A percentile compares a stretch with the other conserved stretches of the same genome.
These are phyloP conservation scores for Corella eumyota DNA, from an alignment of 23 tunicate genomes.

Conservation along the genomic window DNA sequence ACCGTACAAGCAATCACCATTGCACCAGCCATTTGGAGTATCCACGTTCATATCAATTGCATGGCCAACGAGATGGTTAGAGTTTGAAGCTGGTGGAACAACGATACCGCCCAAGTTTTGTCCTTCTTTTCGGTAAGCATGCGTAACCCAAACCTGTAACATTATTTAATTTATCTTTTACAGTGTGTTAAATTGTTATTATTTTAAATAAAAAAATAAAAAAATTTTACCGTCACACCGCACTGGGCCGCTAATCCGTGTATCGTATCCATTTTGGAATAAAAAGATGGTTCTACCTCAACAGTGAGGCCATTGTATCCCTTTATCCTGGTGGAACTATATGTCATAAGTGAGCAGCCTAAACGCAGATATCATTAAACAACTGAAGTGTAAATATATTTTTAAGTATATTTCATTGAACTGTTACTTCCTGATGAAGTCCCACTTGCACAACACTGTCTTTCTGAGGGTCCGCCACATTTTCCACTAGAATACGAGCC, in stretches of 20 bases:
- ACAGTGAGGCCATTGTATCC: constrained; percentile 74
- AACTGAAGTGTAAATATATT: too few species aligned
- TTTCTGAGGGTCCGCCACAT: constrained; percentile 62
- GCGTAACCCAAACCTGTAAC: constrained; percentile 67
- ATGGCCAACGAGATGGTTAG: constrained; percentile 93
- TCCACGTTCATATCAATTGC: constrained; percentile 89
- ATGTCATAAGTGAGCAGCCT: constrained; percentile 39
- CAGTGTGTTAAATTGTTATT: not conserved
- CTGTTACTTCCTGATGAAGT: not conserved
- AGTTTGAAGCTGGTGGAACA: constrained; percentile 80
- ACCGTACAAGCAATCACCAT: constrained; percentile 88
- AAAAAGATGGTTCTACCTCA: constrained; percentile 53
- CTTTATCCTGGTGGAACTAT: constrained; percentile 14
- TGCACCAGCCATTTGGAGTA: constrained; percentile 86
- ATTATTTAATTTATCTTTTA: not conserved
- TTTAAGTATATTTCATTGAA: too few species aligned
- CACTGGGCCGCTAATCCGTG: constrained; percentile 51
- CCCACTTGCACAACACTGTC: constrained; percentile 93
- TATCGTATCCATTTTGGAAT: constrained; percentile 31
- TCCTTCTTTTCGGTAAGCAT: constrained; percentile 81
- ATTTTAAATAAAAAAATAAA: not conserved
- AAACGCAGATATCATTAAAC: too few species aligned
- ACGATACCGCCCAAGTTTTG: constrained; percentile 57
- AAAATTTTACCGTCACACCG: constrained; percentile 10
- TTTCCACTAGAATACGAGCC: constrained; percentile 31